Evolutionary conservation across 2,797 vertebrate species (phyloP), one percentile per base, ranked within the genome.

Genomic region (Cynodonichthys magdalenae): DNA sequence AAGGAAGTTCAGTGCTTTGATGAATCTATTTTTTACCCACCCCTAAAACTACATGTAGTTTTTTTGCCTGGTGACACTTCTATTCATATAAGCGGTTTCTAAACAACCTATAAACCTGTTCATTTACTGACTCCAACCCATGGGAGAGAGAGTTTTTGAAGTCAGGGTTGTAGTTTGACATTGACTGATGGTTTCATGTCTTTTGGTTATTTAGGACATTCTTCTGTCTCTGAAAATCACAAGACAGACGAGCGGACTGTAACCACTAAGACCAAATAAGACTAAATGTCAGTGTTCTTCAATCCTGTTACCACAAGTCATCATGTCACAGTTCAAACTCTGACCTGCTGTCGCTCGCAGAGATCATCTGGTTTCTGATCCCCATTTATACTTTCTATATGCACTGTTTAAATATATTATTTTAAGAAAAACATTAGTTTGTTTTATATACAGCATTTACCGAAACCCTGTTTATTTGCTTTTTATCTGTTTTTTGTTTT

Each of bases 181-280:
- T 72, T 69, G 79, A 70, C 82, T 86, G 78, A 75, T 56, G 72
- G 65, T 69, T 73, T n/a, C n/a, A n/a, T n/a, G n/a, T n/a, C n/a
- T 79, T 65, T 59, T 64, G 85, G 88, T 90, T 92, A 90, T 92
- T 92, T 91, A 90, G 91, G 85, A 86, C 91, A 91, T 91, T 88
- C 78, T 69, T 66, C 71, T 47, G 44, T 88, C 89, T 89, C 67
- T 80, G 62, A 64, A 71, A 84, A 81, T 87, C 85, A 88, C 55
- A 48, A 79, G 83, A 63, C 69, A 27, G 77, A 75, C 73, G 31
- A 57, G 86, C 75, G 81, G 82, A 87, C 84, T 74, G 76, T 82
- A 79, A 77, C 77, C 76, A 68, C 82, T 66, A 66, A 75, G 74
- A 82, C 86, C 90, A 89, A 90, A 88, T 86, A 78, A 79, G 84